These are phyloP conservation scores for Helicoverpa armigera DNA, from an alignment of 1,140 invertebrate genomes.

Conservation along the genomic window DNA sequence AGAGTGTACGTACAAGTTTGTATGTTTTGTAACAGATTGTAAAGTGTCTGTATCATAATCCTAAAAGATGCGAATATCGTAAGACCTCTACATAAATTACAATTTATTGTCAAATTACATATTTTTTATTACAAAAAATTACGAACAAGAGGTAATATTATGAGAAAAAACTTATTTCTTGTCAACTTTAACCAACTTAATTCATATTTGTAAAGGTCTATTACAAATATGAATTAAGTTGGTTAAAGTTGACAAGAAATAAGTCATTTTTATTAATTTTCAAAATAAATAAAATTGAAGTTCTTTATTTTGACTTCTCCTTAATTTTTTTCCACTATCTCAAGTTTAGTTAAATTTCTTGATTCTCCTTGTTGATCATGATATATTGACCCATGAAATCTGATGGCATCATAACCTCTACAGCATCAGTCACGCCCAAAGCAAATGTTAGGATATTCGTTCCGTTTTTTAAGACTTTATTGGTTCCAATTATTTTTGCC, in stretches of 20 bases:
- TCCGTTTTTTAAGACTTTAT: constrained; percentile 42
- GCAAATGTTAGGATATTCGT: constrained; percentile 40
- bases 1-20: neutral
- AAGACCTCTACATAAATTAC: too few species aligned
- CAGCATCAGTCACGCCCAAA: constrained; percentile 21
- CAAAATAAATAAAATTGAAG: too few species aligned
- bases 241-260: too few species aligned
- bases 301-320: neutral
- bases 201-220: too few species aligned
- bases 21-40: neutral
- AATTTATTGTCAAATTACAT: too few species aligned
- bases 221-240: too few species aligned
- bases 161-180: too few species aligned
- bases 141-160: too few species aligned
- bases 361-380: neutral
- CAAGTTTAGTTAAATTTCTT: neutral
- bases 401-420: neutral
- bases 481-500: constrained; percentile 36
- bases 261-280: too few species aligned
- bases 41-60: neutral
- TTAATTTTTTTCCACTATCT: neutral
- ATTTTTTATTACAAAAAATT: too few species aligned
- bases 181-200: too few species aligned
- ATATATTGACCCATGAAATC: constrained; percentile 8
- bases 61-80: too few species aligned